Percentiles rank a stretch among this genome's conserved stretches.
Conservation (phyloP, 2,888 invertebrate species). For the Prostheceraeus crozeri region DNA sequence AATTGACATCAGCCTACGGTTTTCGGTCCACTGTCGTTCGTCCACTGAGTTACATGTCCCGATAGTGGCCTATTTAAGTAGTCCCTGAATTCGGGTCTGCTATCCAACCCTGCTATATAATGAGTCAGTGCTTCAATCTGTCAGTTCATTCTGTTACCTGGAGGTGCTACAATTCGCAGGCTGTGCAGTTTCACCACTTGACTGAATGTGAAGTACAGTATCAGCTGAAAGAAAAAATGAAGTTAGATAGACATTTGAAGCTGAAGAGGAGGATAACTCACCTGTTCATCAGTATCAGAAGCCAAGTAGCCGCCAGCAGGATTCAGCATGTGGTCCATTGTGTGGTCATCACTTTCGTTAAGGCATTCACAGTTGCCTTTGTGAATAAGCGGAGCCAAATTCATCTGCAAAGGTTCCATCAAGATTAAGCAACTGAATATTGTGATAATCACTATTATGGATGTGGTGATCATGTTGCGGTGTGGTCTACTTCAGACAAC, state of each 20-base stretch:
- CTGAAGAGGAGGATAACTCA: conserved; percentile 45
- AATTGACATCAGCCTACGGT: too few relatives aligned
- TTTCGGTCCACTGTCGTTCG: too few relatives aligned
- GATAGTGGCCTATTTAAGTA: too few relatives aligned
- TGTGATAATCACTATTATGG: too few relatives aligned
- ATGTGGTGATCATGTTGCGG: too few relatives aligned
- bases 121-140: too few relatives aligned
- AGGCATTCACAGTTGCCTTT: conserved; percentile 87
- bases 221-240: conserved; percentile 63
- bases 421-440: too few relatives aligned
- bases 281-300: conserved; percentile 81
- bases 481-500: too few relatives aligned
- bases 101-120: too few relatives aligned
- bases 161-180: conserved; percentile 75
- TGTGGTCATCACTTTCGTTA: conserved; percentile 86
- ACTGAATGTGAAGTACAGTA: conserved; percentile 76
- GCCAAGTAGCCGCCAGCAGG: conserved; percentile 56
- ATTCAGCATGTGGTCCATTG: conserved; percentile 58
- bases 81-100: too few relatives aligned
- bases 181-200: conserved; percentile 90
- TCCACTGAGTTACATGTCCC: too few relatives aligned
- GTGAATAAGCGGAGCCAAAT: conserved; percentile 73
- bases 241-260: conserved; percentile 17
- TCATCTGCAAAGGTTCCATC: conserved; percentile 69
- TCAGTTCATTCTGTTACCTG: conserved; percentile 40